These are phyloP conservation scores for Labroides dimidiatus DNA, from an alignment of 2,797 vertebrate species.

Conservation along the genomic window DNA sequence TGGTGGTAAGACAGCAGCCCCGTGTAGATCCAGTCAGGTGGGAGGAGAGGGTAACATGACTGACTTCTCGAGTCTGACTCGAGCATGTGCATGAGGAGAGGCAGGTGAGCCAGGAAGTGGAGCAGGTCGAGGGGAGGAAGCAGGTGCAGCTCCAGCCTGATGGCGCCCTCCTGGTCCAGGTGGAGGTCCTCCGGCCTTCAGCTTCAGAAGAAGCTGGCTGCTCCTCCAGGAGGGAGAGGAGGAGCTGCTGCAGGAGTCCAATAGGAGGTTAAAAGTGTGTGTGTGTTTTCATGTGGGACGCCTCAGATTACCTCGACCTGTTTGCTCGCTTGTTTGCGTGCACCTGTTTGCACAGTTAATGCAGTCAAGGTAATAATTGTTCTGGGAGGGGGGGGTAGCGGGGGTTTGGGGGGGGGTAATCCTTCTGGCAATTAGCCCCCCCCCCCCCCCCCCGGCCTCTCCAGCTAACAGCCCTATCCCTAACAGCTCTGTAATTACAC, in stretches of 20 bases:
- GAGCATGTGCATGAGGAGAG: conserved; percentile 83
- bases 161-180: conserved; percentile 63
- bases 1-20: too few relatives aligned
- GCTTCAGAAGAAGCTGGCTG: conserved; percentile 80
- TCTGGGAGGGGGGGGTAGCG: conserved; percentile 39
- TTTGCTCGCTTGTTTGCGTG: conserved; percentile 88
- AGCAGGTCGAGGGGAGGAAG: conserved; percentile 75
- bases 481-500: conserved; percentile 94
- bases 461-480: conserved; percentile 96
- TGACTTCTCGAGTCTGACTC: too few relatives aligned
- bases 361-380: conserved; percentile 94
- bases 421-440: conserved; percentile 90
- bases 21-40: too few relatives aligned
- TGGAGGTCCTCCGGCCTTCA: conserved; percentile 80
- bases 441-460: conserved; percentile 75
- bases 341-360: conserved; percentile 98
- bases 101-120: conserved; percentile 84
- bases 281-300: conserved; percentile 60
- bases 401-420: conserved; percentile 81
- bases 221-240: conserved; percentile 84
- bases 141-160: conserved; percentile 65
- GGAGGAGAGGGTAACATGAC: too few relatives aligned
- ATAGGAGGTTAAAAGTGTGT: conserved; percentile 68
- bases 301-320: conserved; percentile 91
- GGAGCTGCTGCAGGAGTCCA: conserved; percentile 76